Conservation (phyloP, 1,140 invertebrate genomes). For the Kradibia gibbosae region DNA sequence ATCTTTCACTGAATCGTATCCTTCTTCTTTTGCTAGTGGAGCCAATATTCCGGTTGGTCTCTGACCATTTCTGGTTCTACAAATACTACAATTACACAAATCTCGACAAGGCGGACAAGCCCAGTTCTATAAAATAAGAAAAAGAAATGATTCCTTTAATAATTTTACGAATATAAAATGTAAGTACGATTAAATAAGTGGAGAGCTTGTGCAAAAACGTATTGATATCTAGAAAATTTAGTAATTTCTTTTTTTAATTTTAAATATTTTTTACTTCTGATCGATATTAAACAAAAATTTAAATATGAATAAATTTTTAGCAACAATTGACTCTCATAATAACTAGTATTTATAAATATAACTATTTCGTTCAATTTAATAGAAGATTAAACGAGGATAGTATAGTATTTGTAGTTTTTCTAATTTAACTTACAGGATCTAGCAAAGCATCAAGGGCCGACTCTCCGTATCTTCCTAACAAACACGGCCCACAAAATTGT, state of each 20-base stretch:
- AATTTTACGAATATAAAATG: too few species aligned
- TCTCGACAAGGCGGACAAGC: constrained; percentile 70
- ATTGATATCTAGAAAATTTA: too few species aligned
- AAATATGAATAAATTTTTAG: background rate
- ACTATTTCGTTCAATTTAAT: too few species aligned
- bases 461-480: constrained; percentile 71
- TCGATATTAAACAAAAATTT: background rate
- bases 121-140: constrained; percentile 62
- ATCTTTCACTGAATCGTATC: constrained; percentile 62
- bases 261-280: too few species aligned
- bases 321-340: too few species aligned
- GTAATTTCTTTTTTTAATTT: too few species aligned
- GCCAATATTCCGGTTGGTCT: constrained; percentile 69
- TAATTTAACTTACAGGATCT: constrained; percentile 68
- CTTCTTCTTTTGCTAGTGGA: constrained; percentile 61
- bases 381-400: too few species aligned
- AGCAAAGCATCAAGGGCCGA: constrained; percentile 64
- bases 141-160: background rate
- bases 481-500: constrained; percentile 72
- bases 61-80: constrained; percentile 67
- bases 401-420: too few species aligned
- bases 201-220: too few species aligned
- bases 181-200: too few species aligned
- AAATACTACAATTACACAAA: constrained; percentile 72
- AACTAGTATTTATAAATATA: too few species aligned